phyloP scores from a whole-genome alignment of 2,797 vertebrate genomes.

The Eulemur rubriventer region DNA sequence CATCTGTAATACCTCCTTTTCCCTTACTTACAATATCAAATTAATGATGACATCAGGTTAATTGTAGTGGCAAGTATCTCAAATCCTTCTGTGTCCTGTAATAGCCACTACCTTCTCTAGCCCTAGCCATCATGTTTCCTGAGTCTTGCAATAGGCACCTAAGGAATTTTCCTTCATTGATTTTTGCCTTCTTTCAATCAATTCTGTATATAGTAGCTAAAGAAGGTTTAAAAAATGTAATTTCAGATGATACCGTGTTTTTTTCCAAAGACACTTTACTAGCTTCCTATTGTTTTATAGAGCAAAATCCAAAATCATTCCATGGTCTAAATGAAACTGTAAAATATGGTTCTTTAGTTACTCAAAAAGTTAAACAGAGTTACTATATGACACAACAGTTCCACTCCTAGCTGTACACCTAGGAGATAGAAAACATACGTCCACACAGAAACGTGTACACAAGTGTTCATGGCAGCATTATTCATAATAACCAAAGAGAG shows the following conservation, averaged over 20 bases:
- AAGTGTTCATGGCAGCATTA: neutral
- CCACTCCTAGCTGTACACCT: neutral
- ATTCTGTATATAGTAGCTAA: neutral
- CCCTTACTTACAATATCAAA: neutral
- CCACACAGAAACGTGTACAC: neutral
- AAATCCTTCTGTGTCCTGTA: neutral
- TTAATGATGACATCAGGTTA: conserved; percentile 1
- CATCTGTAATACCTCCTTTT: neutral
- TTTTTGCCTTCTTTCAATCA: neutral
- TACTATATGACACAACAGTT: neutral
- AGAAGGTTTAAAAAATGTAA: neutral
- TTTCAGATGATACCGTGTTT: neutral
- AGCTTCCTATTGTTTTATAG: neutral
- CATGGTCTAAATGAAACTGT: neutral
- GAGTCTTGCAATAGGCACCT: neutral
- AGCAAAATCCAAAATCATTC: neutral
- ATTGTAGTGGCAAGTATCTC: neutral
- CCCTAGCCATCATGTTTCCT: neutral
- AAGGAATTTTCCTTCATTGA: conserved; percentile 1
- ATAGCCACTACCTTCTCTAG: neutral
- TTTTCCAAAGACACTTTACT: neutral
- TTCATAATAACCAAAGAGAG: neutral
- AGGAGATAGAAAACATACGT: neutral
- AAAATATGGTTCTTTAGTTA: neutral
- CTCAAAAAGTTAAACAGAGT: neutral